Base-by-base conservation (phyloP, 2,797 vertebrate genomes). In the Sebastes cheni region DNA sequence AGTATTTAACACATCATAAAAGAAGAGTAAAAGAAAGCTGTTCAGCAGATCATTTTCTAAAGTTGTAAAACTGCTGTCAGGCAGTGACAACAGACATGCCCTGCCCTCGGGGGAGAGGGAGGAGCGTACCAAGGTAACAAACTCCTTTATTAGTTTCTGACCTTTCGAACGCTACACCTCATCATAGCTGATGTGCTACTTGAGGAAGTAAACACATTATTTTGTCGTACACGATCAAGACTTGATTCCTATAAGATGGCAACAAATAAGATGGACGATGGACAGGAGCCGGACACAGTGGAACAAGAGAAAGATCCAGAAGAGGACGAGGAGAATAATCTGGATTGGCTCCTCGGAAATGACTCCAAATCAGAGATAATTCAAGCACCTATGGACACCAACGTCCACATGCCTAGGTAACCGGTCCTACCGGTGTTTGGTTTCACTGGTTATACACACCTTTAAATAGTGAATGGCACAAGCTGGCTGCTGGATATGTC, bases 311-410 rank as follows among this genome's bases (percentile, higher is more conserved):
- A 29, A 20, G 59, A 1, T 1, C 16, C 25, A 4, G 52, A 39
- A 8, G 42, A 74, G 2, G 55, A 77, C 5, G 68, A 85, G 12
- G 67, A 23, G 3, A 69, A 60, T 3, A 8, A 68, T 3, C 69
- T 82, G 70, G 76, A 81, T 0, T 87, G 81, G 86, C 84, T 91
- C 3, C 78, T 90, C 3, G n/a, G 36, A 12, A 62, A 23, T 4
- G 77, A 85, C 39, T 46, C 39, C 1, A 27, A 2, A n/a, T 0
- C 34, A 12, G 70, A 83, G 54, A 75, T 23, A 0, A 52, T 7
- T 10, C 62, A 34, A 16, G 54, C 20, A 1, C 91, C 90, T 0
- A 91, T 92, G 91, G 91, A 92, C 5, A 79, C 73, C 66, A 87
- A 88, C 62, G 0, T 82, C 27, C 9, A 39, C 1, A 32, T 78